These are phyloP conservation scores for Drosophila punjabiensis DNA, from an alignment of 1,140 invertebrate species.

Conservation along the genomic window DNA sequence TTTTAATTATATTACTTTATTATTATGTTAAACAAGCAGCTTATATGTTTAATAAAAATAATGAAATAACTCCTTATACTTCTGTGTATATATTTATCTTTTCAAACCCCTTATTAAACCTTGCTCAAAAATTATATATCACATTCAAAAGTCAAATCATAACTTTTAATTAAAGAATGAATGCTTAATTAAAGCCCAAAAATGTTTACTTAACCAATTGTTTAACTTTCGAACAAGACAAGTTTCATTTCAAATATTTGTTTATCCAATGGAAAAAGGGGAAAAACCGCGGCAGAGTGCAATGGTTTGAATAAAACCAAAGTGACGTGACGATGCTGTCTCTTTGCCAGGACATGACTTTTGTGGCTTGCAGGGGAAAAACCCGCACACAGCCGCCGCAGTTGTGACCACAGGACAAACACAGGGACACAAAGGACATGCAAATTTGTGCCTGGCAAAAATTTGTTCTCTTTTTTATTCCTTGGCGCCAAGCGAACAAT, in stretches of 20 bases:
- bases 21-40: background rate
- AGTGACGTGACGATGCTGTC: constrained; percentile 33
- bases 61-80: background rate
- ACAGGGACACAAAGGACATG: constrained; percentile 15
- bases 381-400: constrained; percentile 17
- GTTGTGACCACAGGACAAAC: constrained; percentile 16
- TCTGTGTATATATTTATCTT: background rate
- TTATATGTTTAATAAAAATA: background rate
- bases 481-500: constrained; percentile 57
- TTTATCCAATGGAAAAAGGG: background rate
- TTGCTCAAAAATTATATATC: background rate
- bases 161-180: background rate
- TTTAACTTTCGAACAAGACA: constrained; percentile 1
- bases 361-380: constrained; percentile 25
- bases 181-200: background rate
- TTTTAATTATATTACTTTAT: background rate
- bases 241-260: constrained; percentile 8
- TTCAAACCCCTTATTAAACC: background rate
- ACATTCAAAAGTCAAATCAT: background rate
- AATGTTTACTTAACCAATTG: background rate
- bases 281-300: constrained; percentile 4
- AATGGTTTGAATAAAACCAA: constrained; percentile 13
- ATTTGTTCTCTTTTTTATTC: constrained; percentile 43
- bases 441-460: constrained; percentile 10
- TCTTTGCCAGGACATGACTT: constrained; percentile 23